A percentile compares a stretch with the other conserved stretches of the same genome.
Evolutionary conservation across 2,113 vertebrate genomes (phyloP).

Genomic region (Salvator merianae): DNA sequence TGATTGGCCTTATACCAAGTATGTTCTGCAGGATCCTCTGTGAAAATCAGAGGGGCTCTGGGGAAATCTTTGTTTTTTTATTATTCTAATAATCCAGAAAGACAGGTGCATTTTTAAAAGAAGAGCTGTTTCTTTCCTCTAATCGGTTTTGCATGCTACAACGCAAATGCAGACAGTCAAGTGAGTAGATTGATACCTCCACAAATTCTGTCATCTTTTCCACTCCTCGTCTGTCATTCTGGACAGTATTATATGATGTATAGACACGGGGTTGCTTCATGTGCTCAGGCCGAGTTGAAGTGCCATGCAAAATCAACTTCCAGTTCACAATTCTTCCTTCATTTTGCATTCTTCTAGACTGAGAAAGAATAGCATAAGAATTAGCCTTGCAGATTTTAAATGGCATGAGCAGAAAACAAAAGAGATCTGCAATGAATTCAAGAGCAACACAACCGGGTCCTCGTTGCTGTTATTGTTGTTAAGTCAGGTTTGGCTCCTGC

Average conservation of each 20-base stretch:
- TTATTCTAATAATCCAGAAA: not conserved
- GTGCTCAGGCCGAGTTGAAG: constrained; percentile 87
- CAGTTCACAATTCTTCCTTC: constrained; percentile 92
- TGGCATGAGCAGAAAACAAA: not conserved
- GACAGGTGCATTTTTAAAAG: not conserved
- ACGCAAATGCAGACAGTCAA: rapidly evolving
- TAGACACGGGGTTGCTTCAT: constrained; percentile 91
- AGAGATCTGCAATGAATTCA: not conserved
- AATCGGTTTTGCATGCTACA: not conserved
- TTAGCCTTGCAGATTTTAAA: not conserved
- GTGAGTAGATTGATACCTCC: constrained; percentile 74
- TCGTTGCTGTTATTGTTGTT: too few species aligned
- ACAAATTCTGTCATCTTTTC: constrained; percentile 84
- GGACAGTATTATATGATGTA: constrained; percentile 94
- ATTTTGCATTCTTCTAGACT: constrained; percentile 94
- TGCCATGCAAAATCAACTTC: constrained; percentile 96
- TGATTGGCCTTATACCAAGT: too few species aligned
- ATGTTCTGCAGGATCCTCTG: too few species aligned
- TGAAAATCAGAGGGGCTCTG: too few species aligned
- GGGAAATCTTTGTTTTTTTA: too few species aligned
- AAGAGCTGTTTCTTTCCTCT: rapidly evolving
- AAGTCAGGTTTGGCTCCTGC: too few species aligned
- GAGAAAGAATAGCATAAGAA: constrained; percentile 9
- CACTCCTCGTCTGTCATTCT: constrained; percentile 93
- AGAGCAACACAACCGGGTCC: not conserved